These are phyloP conservation scores for Poeciliopsis retropinna DNA, from an alignment of 2,113 vertebrate genomes.

Conservation along the genomic window DNA sequence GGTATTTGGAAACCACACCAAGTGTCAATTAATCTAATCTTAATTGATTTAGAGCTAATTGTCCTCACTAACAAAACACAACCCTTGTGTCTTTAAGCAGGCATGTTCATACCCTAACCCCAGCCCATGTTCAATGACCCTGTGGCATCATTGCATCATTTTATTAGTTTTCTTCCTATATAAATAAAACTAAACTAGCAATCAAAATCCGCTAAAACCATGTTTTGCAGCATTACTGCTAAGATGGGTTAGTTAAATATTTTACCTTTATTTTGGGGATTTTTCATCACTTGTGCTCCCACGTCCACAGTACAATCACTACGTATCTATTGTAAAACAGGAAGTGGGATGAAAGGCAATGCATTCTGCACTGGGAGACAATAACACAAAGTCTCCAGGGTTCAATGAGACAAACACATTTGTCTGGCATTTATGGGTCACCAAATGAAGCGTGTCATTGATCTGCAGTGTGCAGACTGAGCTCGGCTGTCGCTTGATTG, in stretches of 20 bases:
- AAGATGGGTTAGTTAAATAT: not conserved
- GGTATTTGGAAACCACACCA: no score
- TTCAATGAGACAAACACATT: slow-evolving; percentile 48
- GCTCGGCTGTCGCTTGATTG: slow-evolving; percentile 40
- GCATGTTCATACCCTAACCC: no score
- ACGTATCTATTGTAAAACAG: slow-evolving; percentile 28
- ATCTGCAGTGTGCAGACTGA: slow-evolving; percentile 50
- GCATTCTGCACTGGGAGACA: slow-evolving; percentile 34
- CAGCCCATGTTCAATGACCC: no score
- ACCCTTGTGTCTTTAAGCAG: no score
- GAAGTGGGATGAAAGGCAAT: slow-evolving; percentile 26
- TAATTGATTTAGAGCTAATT: no score
- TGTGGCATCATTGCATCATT: no score
- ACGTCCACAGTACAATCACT: not conserved
- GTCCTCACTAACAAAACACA: no score
- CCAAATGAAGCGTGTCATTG: slow-evolving; percentile 65
- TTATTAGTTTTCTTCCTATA: no score
- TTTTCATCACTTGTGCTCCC: not conserved
- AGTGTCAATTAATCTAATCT: no score
- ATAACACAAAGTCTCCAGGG: slow-evolving; percentile 36
- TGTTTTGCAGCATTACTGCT: not conserved
- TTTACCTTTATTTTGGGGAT: not conserved
- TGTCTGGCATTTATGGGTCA: slow-evolving; percentile 38
- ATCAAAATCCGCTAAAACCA: not conserved
- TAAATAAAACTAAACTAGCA: no score